These are phyloP conservation scores for Plagodis pulveraria DNA, from an alignment of 2,888 invertebrate genomes.

Conservation along the genomic window DNA sequence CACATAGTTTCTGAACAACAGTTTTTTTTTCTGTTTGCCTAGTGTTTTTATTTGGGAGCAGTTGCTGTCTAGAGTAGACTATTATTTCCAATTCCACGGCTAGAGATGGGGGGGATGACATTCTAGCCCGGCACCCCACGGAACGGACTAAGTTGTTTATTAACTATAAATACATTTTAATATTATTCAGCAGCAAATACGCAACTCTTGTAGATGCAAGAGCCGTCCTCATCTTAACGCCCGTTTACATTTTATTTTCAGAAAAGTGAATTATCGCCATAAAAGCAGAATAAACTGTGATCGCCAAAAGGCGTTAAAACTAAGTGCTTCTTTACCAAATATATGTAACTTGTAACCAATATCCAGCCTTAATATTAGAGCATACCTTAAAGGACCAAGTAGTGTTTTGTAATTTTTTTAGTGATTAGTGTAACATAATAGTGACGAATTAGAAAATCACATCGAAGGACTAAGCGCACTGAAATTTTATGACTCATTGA, in stretches of 20 bases:
- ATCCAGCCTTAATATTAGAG: constrained; percentile 70
- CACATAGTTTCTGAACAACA: too few species aligned
- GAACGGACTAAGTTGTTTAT: too few species aligned
- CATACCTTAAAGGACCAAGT: constrained; percentile 77
- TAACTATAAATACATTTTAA: too few species aligned
- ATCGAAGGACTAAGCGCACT: neutral
- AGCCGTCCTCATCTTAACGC: constrained; percentile 8
- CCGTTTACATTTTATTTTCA: constrained; percentile 12
- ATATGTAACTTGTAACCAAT: constrained; percentile 59
- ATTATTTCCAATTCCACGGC: too few species aligned
- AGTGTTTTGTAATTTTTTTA: constrained; percentile 70
- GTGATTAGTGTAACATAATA: constrained; percentile 13
- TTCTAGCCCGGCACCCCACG: too few species aligned
- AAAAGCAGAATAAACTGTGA: constrained; percentile 58
- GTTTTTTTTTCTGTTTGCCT: too few species aligned
- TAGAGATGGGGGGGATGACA: too few species aligned
- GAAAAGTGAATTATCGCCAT: constrained; percentile 16
- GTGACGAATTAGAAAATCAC: neutral
- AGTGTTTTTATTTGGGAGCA: too few species aligned
- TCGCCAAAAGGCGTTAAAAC: constrained; percentile 77
- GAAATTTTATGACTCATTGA: neutral
- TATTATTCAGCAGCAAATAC: constrained; percentile 19
- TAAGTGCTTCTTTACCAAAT: constrained; percentile 74
- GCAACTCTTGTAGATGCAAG: constrained; percentile 16
- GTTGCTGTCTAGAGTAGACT: too few species aligned